These are phyloP conservation scores for Buphagus erythrorhynchus DNA, from an alignment of 2,797 vertebrate genomes.

Conservation along the genomic window DNA sequence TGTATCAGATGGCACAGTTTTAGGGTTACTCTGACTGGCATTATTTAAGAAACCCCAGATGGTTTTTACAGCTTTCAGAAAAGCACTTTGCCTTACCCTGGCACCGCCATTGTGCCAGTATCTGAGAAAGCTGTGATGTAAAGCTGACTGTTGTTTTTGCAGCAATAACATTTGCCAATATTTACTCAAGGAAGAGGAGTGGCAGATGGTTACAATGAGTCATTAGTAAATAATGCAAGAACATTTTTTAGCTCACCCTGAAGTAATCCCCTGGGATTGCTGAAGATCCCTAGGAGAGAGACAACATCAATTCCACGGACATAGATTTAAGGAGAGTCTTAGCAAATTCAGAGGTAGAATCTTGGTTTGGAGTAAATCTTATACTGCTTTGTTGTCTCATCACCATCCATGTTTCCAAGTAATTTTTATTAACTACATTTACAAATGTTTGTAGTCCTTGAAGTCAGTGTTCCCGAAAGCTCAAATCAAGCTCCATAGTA, in stretches of 20 bases:
- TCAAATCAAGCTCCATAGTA: neutral
- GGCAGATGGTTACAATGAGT: slow-evolving; percentile 46
- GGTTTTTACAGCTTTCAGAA: neutral
- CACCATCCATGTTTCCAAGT: neutral
- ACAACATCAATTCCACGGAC: neutral
- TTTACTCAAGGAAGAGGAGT: slow-evolving; percentile 43
- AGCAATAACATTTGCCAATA: slow-evolving; percentile 34
- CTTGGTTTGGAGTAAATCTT: neutral
- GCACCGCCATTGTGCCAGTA: neutral
- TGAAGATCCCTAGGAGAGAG: neutral
- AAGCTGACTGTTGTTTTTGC: neutral
- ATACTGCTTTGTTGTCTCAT: neutral
- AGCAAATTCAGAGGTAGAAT: neutral
- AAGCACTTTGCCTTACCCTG: neutral
- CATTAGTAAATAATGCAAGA: slow-evolving; percentile 22
- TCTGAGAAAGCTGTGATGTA: slow-evolving; percentile 9
- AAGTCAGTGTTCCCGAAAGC: neutral
- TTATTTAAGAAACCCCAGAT: neutral
- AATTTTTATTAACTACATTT: neutral
- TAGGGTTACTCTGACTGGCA: neutral
- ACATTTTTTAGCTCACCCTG: neutral
- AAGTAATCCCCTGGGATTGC: neutral
- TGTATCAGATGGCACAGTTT: neutral
- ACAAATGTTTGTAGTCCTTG: neutral
- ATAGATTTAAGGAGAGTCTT: neutral